Base-by-base conservation (phyloP, 2,888 invertebrate species). In the Ceramica pisi region DNA sequence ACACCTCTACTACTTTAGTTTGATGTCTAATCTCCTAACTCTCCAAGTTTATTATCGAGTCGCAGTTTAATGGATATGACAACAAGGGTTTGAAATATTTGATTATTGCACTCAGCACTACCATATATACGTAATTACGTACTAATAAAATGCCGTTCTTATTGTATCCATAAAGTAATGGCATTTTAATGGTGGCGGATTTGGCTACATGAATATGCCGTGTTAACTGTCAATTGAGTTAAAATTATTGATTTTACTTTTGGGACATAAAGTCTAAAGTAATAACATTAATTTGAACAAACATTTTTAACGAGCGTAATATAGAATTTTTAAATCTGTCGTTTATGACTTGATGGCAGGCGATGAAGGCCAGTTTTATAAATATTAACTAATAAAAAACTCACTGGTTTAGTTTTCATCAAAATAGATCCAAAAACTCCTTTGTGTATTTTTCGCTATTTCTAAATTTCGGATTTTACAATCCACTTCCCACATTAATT, bases 241-340 rank as follows among this genome's bases (percentile, higher is more conserved):
- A 1, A 60, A 67, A 65, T 50, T 38, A 78, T 81, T 59, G 41
- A 35, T 57, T 67, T 48, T 26, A 19, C 14, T 14, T 63, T 65
- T 38, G 14, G 53, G 10, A 44, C 26, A 55, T 59, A 35, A 63
- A 55, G 38, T 71, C 64, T 38, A 5, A 61, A 82, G 55, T 64
- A 79, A 63, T 78, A 61, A 26, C 46, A 70, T 68, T 78, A 55
- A 78, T 80, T 82, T 51, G 31, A 61, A n/a, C 35, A 23, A 78
- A 78, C 38, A 23, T 56, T 41, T 75, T 50, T 51, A 60, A 60
- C 8, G 14, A 14, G 46, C 21, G 12, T 16, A 55, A 70, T 78
- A 48, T 69, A 60, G 0, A 66, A 53, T 63, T 60, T 48, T 38
- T 53, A 44, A 78, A 50, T 16, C 46, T 38, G 46, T n/a, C 10